Percentiles rank a stretch among this genome's conserved stretches.
These are phyloP conservation scores for Herpetotheres cachinnans DNA, from an alignment of 2,113 vertebrate genomes.

Conservation along the genomic window DNA sequence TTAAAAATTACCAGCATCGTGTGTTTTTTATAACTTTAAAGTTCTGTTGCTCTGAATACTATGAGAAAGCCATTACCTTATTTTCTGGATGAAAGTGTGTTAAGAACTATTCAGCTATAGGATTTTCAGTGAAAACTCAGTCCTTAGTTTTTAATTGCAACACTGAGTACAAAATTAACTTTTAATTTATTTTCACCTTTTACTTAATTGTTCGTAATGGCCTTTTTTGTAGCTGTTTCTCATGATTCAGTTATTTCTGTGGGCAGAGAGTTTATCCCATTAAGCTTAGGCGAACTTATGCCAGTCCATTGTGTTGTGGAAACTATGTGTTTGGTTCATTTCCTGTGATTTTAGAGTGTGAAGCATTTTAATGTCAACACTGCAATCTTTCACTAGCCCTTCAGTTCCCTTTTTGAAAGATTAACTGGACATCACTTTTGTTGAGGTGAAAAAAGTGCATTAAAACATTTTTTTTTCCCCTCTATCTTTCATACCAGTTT, in stretches of 20 bases:
- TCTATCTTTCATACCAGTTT: slow-evolving; percentile 18
- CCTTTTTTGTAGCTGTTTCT: not conserved
- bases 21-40: not conserved
- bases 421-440: not conserved
- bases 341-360: not conserved
- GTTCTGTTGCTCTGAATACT: not conserved
- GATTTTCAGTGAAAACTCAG: not conserved
- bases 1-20: not conserved
- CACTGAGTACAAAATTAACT: not conserved
- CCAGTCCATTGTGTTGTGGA: not conserved
- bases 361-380: not conserved
- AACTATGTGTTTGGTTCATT: not conserved
- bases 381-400: not conserved
- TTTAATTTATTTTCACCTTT: not conserved
- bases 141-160: not conserved
- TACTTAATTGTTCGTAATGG: not conserved
- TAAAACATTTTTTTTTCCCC: not conserved
- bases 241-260: not conserved
- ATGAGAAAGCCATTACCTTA: not conserved
- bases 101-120: not conserved
- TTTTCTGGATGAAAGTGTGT: not conserved
- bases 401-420: not conserved
- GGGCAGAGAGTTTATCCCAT: not conserved
- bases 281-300: not conserved
- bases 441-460: not conserved